These are phyloP conservation scores for Luffia ferchaultella DNA, from an alignment of 2,888 invertebrate genomes.

Conservation along the genomic window DNA sequence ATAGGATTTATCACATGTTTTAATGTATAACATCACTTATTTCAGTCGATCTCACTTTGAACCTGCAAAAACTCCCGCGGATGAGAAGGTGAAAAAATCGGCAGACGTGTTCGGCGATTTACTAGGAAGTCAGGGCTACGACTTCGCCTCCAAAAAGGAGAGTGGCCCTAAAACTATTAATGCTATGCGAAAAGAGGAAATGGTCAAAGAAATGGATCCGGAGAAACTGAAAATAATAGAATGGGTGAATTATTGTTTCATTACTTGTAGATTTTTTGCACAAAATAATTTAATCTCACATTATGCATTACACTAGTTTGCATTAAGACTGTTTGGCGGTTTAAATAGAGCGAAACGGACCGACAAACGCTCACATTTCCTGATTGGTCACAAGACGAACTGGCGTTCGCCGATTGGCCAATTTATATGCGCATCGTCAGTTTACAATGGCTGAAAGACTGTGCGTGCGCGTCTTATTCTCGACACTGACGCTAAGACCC, in stretches of 20 bases:
- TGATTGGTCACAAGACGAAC: no score
- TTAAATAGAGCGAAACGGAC: no score
- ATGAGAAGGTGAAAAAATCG: conserved; percentile 52
- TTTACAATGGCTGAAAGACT: no score
- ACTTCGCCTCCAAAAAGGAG: conserved; percentile 77
- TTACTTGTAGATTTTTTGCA: no score
- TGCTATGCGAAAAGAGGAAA: conserved; percentile 89
- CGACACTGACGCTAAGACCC: no score
- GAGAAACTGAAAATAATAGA: conserved; percentile 84
- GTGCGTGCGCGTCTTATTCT: no score
- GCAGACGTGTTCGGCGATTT: conserved; percentile 90
- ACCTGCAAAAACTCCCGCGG: conserved; percentile 45
- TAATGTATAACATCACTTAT: background rate
- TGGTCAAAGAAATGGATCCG: conserved; percentile 90
- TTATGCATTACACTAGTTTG: no score
- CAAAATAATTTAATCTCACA: no score
- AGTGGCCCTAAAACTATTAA: conserved; percentile 88
- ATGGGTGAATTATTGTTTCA: conserved; percentile 82
- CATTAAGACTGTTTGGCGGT: no score
- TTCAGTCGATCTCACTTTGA: conserved; percentile 75
- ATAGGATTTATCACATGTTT: background rate
- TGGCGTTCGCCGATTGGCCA: no score
- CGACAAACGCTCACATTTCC: no score
- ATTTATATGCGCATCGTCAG: no score
- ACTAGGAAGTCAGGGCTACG: conserved; percentile 89